Conservation (phyloP, 2,888 invertebrate species). For the Campoletis raptor region DNA sequence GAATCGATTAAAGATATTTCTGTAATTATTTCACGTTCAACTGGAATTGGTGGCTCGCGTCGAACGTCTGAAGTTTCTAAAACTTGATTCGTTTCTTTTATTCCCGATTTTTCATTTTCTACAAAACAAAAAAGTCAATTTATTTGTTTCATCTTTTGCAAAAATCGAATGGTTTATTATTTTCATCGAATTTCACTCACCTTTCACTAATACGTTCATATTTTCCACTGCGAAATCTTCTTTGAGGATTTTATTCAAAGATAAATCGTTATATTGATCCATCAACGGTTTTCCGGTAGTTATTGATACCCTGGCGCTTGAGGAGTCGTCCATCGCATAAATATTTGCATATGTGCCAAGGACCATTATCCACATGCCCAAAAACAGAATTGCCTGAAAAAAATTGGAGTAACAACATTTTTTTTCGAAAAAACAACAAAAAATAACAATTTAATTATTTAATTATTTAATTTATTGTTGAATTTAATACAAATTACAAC, state of each 20-base stretch:
- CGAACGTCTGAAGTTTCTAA: conserved; percentile 74
- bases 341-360: conserved; percentile 96
- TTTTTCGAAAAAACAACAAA: conserved; percentile 31
- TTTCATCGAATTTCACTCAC: not conserved
- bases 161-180: not conserved
- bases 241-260: conserved; percentile 51
- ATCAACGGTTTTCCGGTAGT: conserved; percentile 77
- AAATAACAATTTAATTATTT: not conserved
- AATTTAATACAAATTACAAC: too few relatives aligned
- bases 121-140: conserved; percentile 36
- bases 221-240: conserved; percentile 67
- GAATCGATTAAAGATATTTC: conserved; percentile 76
- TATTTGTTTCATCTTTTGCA: not conserved
- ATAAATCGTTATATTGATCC: conserved; percentile 76
- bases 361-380: conserved; percentile 95
- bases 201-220: conserved; percentile 49
- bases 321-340: conserved; percentile 89
- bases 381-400: conserved; percentile 90
- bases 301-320: conserved; percentile 79
- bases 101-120: conserved; percentile 69
- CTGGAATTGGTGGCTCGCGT: conserved; percentile 83
- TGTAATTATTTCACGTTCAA: conserved; percentile 80
- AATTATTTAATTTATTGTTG: too few relatives aligned
- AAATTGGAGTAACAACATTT: conserved; percentile 36
- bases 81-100: conserved; percentile 31